Evolutionary conservation across 2,113 vertebrate species (phyloP).

Genomic region (Ploceus nigricollis): DNA sequence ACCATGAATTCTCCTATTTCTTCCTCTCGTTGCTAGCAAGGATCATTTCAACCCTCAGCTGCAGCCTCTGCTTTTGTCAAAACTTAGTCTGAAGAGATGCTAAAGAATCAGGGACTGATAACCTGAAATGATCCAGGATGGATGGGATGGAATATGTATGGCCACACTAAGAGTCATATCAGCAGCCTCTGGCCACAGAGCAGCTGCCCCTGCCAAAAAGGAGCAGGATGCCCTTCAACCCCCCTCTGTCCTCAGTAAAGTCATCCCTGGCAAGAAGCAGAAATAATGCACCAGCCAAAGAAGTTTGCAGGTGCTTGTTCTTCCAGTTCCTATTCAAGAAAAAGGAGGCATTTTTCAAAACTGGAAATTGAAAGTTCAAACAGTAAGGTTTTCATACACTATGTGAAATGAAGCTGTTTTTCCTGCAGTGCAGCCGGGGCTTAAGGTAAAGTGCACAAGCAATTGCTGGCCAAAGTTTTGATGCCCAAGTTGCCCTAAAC

Average conservation of each 20-base stretch:
- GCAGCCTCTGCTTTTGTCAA: neutral
- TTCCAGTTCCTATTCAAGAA: neutral
- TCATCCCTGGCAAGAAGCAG: neutral
- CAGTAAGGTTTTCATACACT: neutral
- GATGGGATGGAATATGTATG: neutral
- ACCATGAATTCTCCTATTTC: neutral
- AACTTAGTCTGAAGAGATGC: neutral
- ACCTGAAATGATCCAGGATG: neutral
- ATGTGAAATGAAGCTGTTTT: neutral
- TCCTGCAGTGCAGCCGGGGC: neutral
- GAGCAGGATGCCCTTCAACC: neutral
- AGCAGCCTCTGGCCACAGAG: neutral
- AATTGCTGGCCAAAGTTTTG: neutral
- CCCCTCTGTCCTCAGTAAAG: neutral
- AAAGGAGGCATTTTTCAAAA: neutral
- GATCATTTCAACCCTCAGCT: neutral
- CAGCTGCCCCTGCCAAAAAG: neutral
- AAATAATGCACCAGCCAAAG: neutral
- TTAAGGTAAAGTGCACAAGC: neutral
- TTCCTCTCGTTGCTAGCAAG: fast-evolving
- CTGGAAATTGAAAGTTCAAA: neutral
- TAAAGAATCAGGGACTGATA: neutral
- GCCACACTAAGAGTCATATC: neutral
- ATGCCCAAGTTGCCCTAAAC: neutral
- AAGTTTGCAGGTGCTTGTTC: neutral